Percentiles rank a stretch among this genome's conserved stretches.
These are phyloP conservation scores for Quadroppia sp. DNA, from an alignment of 2,888 invertebrate species.

Conservation along the genomic window DNA sequence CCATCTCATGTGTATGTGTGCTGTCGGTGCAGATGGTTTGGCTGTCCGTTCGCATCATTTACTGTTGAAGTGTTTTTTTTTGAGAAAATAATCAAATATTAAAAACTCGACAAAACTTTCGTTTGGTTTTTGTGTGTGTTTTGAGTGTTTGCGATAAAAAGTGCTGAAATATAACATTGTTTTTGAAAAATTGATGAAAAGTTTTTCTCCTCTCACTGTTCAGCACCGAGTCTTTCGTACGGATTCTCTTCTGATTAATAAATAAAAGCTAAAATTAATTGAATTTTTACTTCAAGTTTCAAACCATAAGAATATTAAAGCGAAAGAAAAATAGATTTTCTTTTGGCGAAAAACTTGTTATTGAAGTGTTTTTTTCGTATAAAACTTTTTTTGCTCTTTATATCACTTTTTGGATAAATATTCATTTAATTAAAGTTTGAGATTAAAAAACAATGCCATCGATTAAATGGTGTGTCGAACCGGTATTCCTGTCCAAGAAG, in stretches of 20 bases:
- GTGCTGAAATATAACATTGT: no score
- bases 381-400: neutral
- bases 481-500: slow-evolving; percentile 69
- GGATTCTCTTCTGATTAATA: no score
- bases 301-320: no score
- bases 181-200: no score
- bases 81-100: neutral
- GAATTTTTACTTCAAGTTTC: no score
- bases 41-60: neutral
- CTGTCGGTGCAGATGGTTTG: slow-evolving; percentile 1
- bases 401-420: neutral
- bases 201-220: no score
- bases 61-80: neutral
- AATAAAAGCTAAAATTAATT: no score
- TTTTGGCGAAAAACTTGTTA: no score
- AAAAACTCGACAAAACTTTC: neutral
- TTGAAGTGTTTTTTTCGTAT: neutral
- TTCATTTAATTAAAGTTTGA: neutral
- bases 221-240: no score
- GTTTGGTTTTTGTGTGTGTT: neutral
- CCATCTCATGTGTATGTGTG: slow-evolving; percentile 2
- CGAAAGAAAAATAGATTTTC: no score
- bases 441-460: slow-evolving; percentile 68
- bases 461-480: slow-evolving; percentile 76
- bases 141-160: no score